A percentile compares a stretch with the other conserved stretches of the same genome.
Evolutionary conservation across 2,888 invertebrate genomes (phyloP).

Genomic region (Andrena bicolor): DNA sequence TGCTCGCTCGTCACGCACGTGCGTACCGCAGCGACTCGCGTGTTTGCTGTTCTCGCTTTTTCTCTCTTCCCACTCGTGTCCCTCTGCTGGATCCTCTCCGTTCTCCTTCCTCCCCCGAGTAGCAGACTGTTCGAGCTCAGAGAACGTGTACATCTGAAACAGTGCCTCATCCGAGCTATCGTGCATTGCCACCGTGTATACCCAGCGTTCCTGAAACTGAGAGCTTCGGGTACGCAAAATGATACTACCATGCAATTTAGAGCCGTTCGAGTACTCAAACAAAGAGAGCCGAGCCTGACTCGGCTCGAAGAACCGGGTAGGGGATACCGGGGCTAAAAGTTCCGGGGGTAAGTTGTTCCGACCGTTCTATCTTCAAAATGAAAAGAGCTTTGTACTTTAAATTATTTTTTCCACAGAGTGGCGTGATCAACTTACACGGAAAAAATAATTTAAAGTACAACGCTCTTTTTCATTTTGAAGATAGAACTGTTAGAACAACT

Average conservation of each 20-base stretch:
- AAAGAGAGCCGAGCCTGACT: no score
- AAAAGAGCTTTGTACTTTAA: no score
- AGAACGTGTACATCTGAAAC: constrained; percentile 27
- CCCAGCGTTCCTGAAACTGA: constrained; percentile 32
- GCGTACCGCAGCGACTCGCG: constrained; percentile 21
- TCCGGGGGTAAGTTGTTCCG: no score
- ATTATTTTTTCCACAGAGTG: no score
- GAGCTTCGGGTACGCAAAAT: neutral
- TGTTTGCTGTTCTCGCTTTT: constrained; percentile 7
- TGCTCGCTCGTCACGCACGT: constrained; percentile 58
- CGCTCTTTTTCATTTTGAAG: no score
- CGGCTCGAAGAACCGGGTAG: no score
- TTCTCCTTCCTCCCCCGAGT: neutral
- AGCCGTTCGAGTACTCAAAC: no score
- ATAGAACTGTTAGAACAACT: no score
- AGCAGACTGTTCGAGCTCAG: neutral
- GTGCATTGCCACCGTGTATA: constrained; percentile 43
- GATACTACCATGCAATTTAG: neutral
- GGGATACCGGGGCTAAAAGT: no score
- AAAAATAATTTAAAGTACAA: no score
- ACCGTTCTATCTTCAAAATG: no score
- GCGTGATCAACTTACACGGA: no score
- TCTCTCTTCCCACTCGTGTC: neutral
- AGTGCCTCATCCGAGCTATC: constrained; percentile 41
- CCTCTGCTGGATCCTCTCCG: neutral